These are phyloP conservation scores for Drosophila atripex DNA, from an alignment of 2,888 invertebrate genomes.

Conservation along the genomic window DNA sequence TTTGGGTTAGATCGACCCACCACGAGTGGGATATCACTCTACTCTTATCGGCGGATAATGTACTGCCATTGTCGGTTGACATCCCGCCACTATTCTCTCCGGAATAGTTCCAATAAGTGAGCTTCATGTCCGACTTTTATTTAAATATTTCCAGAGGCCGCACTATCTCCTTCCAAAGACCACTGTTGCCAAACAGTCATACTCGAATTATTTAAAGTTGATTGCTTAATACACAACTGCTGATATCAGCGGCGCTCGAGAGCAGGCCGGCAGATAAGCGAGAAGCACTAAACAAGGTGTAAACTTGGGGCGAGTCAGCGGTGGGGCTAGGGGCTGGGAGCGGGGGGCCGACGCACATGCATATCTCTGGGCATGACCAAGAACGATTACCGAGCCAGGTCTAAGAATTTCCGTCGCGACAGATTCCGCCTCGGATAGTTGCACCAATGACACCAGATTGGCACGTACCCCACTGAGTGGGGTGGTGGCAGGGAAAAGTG, in stretches of 20 bases:
- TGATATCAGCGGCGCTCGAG: constrained; percentile 25
- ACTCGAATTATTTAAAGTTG: constrained; percentile 27
- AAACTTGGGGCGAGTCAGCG: constrained; percentile 23
- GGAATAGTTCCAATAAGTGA: no score
- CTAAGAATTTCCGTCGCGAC: constrained; percentile 30
- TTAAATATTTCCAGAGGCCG: no score
- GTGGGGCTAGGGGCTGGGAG: no score
- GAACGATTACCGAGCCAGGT: constrained; percentile 31
- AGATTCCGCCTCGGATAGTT: constrained; percentile 3
- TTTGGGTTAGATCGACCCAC: constrained; percentile 9
- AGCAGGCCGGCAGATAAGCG: constrained; percentile 25
- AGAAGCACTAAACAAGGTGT: constrained; percentile 33
- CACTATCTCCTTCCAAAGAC: background rate
- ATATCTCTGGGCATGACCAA: constrained; percentile 42
- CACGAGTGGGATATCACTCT: background rate
- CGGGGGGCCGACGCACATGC: background rate
- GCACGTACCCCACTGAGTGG: constrained; percentile 25
- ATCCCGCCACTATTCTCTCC: no score
- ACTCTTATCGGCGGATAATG: no score
- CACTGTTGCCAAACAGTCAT: constrained; percentile 4
- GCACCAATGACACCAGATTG: constrained; percentile 22
- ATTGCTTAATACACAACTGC: constrained; percentile 35
- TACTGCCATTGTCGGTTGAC: no score
- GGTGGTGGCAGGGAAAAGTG: constrained; percentile 13
- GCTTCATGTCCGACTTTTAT: no score